These are phyloP conservation scores for Pseudomyrmex flavicornis DNA, from an alignment of 1,140 invertebrate genomes.

Conservation along the genomic window DNA sequence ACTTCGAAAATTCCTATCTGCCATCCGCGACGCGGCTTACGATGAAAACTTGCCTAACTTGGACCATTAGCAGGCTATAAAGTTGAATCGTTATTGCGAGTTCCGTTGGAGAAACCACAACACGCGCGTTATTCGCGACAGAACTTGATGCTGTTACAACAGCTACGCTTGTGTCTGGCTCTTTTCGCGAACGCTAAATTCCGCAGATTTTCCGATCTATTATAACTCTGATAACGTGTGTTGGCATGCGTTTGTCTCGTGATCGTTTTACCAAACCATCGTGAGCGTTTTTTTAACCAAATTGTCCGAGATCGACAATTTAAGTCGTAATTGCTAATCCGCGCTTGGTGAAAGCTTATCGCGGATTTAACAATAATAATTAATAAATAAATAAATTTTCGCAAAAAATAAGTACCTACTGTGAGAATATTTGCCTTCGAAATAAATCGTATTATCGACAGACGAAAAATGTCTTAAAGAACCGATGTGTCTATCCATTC, in stretches of 20 bases:
- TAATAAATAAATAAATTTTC: too few species aligned
- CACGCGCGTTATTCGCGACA: slow-evolving; percentile 58
- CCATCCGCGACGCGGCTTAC: slow-evolving; percentile 33
- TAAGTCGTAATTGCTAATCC: background rate
- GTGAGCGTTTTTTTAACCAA: slow-evolving; percentile 38
- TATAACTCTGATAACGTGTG: slow-evolving; percentile 62
- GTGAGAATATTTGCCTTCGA: background rate
- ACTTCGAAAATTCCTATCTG: slow-evolving; percentile 70
- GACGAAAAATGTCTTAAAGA: slow-evolving; percentile 8
- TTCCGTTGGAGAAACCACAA: slow-evolving; percentile 38
- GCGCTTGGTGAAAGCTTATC: background rate
- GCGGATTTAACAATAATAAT: slow-evolving; percentile 33
- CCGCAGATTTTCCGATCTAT: slow-evolving; percentile 49
- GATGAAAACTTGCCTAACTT: slow-evolving; percentile 69
- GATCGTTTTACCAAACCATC: slow-evolving; percentile 7
- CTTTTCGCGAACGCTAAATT: slow-evolving; percentile 37
- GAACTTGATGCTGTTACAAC: slow-evolving; percentile 53
- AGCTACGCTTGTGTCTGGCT: background rate
- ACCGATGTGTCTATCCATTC: slow-evolving; percentile 2
- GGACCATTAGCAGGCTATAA: slow-evolving; percentile 69
- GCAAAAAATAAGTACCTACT: slow-evolving; percentile 19
- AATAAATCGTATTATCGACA: slow-evolving; percentile 37
- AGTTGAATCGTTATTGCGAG: slow-evolving; percentile 63
- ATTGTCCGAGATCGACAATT: slow-evolving; percentile 27
- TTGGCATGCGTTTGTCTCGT: slow-evolving; percentile 46